Conservation (phyloP, 1,140 invertebrate genomes). For the Coptotermes formosanus region DNA sequence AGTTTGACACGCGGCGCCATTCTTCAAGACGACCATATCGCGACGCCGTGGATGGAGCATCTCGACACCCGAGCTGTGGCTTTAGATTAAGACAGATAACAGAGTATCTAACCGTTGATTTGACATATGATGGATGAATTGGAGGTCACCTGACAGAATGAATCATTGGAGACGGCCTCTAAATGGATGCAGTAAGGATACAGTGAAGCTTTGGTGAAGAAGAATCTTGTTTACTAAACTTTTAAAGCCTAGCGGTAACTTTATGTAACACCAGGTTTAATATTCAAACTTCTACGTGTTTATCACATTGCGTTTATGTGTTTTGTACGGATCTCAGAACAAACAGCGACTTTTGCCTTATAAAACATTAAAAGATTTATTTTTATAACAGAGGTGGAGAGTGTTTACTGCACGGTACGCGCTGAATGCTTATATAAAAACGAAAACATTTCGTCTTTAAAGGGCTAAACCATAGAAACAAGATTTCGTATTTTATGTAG, state of each 20-base stretch:
- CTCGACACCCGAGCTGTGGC: background rate
- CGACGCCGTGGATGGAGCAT: background rate
- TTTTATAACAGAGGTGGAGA: too few relatives aligned
- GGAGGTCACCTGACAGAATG: background rate
- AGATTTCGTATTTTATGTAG: background rate
- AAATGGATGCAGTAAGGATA: background rate
- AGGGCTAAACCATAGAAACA: too few relatives aligned
- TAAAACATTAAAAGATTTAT: too few relatives aligned
- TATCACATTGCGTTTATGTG: too few relatives aligned
- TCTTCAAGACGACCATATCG: background rate
- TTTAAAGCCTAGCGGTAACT: too few relatives aligned
- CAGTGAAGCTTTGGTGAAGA: background rate
- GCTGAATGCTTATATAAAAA: too few relatives aligned
- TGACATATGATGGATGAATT: slow-evolving; percentile 12
- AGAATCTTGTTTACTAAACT: background rate
- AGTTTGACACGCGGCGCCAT: background rate
- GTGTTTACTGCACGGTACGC: too few relatives aligned
- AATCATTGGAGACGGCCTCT: background rate
- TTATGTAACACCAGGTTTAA: too few relatives aligned
- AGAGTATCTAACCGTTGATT: background rate
- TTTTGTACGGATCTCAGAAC: too few relatives aligned
- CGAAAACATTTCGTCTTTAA: too few relatives aligned
- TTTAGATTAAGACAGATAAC: slow-evolving; percentile 19
- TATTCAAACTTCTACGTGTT: too few relatives aligned
- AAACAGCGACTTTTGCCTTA: too few relatives aligned